Base-by-base conservation (phyloP, 2,797 vertebrate genomes). In the Chelmon rostratus region DNA sequence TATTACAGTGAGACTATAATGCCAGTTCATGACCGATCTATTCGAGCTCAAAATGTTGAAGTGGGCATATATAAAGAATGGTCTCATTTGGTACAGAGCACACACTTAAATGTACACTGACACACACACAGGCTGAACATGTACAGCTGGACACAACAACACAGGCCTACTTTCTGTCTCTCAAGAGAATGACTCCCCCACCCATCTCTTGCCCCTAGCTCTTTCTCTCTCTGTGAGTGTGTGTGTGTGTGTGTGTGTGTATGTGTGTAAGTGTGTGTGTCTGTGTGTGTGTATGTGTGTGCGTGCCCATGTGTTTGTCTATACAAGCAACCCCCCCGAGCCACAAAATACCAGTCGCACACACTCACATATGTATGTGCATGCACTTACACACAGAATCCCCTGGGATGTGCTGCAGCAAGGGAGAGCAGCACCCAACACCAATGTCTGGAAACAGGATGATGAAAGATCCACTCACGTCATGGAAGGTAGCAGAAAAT, bases 121-220 rank as follows among this genome's bases (percentile, higher is more conserved):
- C 73, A 78, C 67, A 78, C 74, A 84, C 78, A 84, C 81, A 66
- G 21, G 44, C 81, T 78, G 85, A 93, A 91, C 92, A 94, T 92
- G 92, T 93, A 91, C 91, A 93, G 88, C 88, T 84, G 91, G 90
- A 93, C 89, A 85, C 79, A 85, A 88, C 80, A 81, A 86, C 90
- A 82, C 85, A 81, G 75, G 86, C 84, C 78, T 85, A 77, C 77
- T 75, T 79, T 46, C 62, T n/a, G 38, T 58, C 53, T 85, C 90
- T 68, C 83, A 54, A 77, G 90, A 90, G 88, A 87, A 53, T 50
- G 47, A 58, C 70, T 73, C 87, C 64, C 81, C 74, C 66, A 65
- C n/a, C 61, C 23, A 78, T 44, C 81, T 44, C 80, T 69, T 73
- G 62, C 86, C 59, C 65, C 56, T 77, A 40, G 5, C 53, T 70